Evolutionary conservation across 2,888 invertebrate genomes (phyloP).

Genomic region (Epinotia nisella): DNA sequence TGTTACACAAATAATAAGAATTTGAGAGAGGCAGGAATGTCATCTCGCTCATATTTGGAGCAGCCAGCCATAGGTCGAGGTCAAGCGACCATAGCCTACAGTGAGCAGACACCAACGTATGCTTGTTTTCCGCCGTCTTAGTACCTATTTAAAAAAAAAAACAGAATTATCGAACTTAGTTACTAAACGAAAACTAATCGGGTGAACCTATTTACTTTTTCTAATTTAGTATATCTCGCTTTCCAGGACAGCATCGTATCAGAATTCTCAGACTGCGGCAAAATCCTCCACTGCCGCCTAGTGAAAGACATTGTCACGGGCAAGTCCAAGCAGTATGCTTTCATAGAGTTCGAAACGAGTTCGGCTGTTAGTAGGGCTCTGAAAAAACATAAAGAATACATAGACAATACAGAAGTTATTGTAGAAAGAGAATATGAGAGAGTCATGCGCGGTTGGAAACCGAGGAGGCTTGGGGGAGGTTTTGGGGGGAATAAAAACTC

Average conservation of each 20-base stretch:
- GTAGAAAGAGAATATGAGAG: slow-evolving; percentile 90
- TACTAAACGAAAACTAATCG: too few relatives aligned
- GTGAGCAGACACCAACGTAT: too few relatives aligned
- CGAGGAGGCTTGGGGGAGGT: slow-evolving; percentile 93
- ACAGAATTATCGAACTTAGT: too few relatives aligned
- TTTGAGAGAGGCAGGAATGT: too few relatives aligned
- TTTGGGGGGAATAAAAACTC: slow-evolving; percentile 94
- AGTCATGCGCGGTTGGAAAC: slow-evolving; percentile 91
- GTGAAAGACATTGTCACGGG: slow-evolving; percentile 93
- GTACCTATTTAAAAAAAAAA: too few relatives aligned
- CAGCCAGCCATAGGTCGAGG: too few relatives aligned
- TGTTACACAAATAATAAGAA: too few relatives aligned
- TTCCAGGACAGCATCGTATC: slow-evolving; percentile 81
- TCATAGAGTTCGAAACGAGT: slow-evolving; percentile 90
- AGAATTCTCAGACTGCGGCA: slow-evolving; percentile 87
- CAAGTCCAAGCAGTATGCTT: slow-evolving; percentile 92
- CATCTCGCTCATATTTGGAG: too few relatives aligned
- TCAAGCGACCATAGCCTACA: too few relatives aligned
- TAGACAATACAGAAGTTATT: slow-evolving; percentile 89
- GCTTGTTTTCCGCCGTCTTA: too few relatives aligned
- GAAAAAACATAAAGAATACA: slow-evolving; percentile 82
- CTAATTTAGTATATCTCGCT: slow-evolving; percentile 45
- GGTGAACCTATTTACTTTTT: neutral
- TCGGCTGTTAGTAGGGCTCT: slow-evolving; percentile 86
- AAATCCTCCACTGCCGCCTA: slow-evolving; percentile 86